Percentiles rank a stretch among this genome's conserved stretches.
phyloP scores from a whole-genome alignment of 2,797 vertebrate species.

The Smutsia gigantea region DNA sequence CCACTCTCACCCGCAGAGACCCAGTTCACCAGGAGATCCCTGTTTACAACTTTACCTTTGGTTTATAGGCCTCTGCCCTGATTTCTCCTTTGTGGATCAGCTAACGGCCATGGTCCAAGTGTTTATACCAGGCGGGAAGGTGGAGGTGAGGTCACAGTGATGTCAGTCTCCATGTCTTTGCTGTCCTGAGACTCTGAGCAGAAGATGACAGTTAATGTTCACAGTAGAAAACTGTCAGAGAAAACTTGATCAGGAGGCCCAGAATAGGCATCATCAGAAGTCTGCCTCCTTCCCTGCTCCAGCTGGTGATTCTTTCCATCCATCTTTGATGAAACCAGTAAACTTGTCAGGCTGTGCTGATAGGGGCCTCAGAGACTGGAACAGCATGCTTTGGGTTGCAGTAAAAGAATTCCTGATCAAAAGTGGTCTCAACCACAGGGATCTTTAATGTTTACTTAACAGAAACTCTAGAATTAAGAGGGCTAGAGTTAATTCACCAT shows the following conservation, averaged over 20 bases:
- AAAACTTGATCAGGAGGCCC: not conserved
- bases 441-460: not conserved
- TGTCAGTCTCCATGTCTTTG: not conserved
- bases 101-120: not conserved
- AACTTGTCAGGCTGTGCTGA: not conserved
- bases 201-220: not conserved
- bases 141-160: not conserved
- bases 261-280: not conserved
- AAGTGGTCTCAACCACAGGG: not conserved
- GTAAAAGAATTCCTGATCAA: not conserved
- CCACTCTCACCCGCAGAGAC: not conserved
- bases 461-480: not conserved
- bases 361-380: not conserved
- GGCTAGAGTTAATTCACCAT: not conserved
- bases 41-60: not conserved
- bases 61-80: not conserved
- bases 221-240: not conserved
- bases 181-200: not conserved
- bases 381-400: not conserved
- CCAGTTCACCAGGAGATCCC: not conserved
- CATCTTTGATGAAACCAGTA: not conserved
- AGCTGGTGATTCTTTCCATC: not conserved
- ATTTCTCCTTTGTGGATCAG: constrained; percentile 4
- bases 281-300: not conserved
- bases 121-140: not conserved